Evolutionary conservation across 2,113 vertebrate species (phyloP).

Genomic region (Nothoprocta perdicaria): DNA sequence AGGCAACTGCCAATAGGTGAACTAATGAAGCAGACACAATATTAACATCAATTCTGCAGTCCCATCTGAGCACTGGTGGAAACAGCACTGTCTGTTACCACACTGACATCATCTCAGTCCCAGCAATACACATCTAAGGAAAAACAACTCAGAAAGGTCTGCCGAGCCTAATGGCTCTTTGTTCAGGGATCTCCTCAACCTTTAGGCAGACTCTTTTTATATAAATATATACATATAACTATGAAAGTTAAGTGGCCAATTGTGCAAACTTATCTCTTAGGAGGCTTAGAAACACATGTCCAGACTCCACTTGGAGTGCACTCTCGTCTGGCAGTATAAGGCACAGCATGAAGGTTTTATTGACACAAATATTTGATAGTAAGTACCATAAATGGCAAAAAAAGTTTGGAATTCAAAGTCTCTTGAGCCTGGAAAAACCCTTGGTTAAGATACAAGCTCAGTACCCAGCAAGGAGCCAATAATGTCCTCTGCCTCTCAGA

Average conservation of each 20-base stretch:
- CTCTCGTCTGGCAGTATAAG: accelerated
- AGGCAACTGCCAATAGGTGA: constrained; percentile 68
- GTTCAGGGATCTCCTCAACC: background rate
- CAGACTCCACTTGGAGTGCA: background rate
- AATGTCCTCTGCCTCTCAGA: background rate
- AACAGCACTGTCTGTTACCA: background rate
- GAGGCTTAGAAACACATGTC: background rate
- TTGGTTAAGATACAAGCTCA: background rate
- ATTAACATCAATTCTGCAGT: constrained; percentile 4
- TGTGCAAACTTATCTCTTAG: background rate
- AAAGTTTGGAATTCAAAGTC: background rate
- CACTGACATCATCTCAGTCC: background rate
- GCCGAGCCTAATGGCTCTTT: background rate
- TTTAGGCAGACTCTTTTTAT: background rate
- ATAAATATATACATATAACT: background rate
- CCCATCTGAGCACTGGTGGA: background rate
- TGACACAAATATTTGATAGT: background rate
- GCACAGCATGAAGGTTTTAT: background rate
- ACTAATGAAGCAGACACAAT: constrained; percentile 56
- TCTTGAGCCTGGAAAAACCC: background rate
- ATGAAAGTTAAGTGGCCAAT: background rate
- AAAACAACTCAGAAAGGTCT: background rate
- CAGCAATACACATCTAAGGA: background rate
- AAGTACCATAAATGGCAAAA: accelerated
- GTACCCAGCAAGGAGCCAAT: background rate